Evolutionary conservation across 2,113 vertebrate species (phyloP), one percentile per base, ranked within the genome.

Genomic region (Strix aluco): DNA sequence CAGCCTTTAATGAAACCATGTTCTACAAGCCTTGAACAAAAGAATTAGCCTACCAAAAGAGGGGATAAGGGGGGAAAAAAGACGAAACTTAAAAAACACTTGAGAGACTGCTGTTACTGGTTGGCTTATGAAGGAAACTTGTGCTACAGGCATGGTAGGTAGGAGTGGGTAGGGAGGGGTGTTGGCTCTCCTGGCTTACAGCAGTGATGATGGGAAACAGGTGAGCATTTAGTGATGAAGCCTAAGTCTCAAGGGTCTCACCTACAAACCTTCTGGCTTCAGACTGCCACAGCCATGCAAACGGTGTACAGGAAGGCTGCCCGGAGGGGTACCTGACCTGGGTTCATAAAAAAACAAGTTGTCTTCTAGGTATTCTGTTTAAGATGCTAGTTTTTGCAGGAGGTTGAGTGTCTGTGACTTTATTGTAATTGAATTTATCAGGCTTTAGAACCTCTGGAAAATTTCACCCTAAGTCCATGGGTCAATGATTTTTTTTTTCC

Each of bases 321-420:
- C 47, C 0, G 1, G 52, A 20, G 11, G 11, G 1, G 4, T 47
- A 51, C 5, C 5, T 70, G 36, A 51, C 46, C 29, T 26, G n/a
- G 6, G 3, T 42, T 96, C 58, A 55, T 22, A 66, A 91, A 46
- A 46, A 87, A 58, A 6, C 14, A 58, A 6, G 1, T 74, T 55
- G 19, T 57, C 27, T 83, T 83, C 75, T 11, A 34, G 7, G 17
- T 69, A 27, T 71, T 78, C 29, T 69, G 19, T 67, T 79, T 67
- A 71, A 67, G 54, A 62, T 8, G 9, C 2, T 58, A 8, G 22
- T 6, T 90, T 74, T 77, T 70, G 36, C 32, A 12, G 38, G 6
- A 77, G 8, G 4, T 22, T 81, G 44, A 52, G 23, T 47, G 29
- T 65, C 44, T 80, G 9, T 62, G 26, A 63, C 21, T 26, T 46